Evolutionary conservation across 2,113 vertebrate species (phyloP), one percentile per base, ranked within the genome.

Genomic region (Microcebus jonahi): DNA sequence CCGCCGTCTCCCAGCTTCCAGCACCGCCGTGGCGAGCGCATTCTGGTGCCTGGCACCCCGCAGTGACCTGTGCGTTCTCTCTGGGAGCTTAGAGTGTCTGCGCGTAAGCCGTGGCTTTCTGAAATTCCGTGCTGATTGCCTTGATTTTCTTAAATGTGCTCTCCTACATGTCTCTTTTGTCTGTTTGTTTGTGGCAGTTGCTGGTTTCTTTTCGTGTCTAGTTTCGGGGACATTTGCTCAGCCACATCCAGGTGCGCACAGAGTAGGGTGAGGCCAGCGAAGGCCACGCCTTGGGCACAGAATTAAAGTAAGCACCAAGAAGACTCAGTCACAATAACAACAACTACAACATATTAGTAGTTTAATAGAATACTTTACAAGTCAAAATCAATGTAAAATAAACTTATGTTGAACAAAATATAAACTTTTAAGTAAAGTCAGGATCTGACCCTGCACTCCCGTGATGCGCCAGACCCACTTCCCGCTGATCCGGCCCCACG

Each of bases 211-310:
- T 63, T 68, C 20, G 76, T 59, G 59, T 85, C 71, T 88, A 12
- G 25, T 92, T 94, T 89, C 79, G 68, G 57, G 55, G 36, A 50
- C 31, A 61, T 94, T 92, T 81, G n/a, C 20, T 65, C 39, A 89
- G 36, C 23, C 57, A 14, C 31, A 8, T 89, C 29, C n/a, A 73
- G 10, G 42, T 29, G 61, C 83, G 68, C 12, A 48, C 48, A 48
- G 42, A 14, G n/a, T 55, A 84, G 48, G 45, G 17, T 73, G 27
- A 80, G 29, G 27, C 63, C 23, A 70, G 18, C 36, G 29, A 85
- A 39, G n/a, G 29, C 15, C 42, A 79, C 73, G 29, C 11, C 65
- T 42, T 61, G 53, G 53, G 50, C 29, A 2, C 13, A 71, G 71
- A 80, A 90, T 87, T 79, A 80, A 83, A 97, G 21, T 12, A 57